These are phyloP conservation scores for Tarsius wallacei DNA, from an alignment of 2,797 vertebrate species.

Conservation along the genomic window DNA sequence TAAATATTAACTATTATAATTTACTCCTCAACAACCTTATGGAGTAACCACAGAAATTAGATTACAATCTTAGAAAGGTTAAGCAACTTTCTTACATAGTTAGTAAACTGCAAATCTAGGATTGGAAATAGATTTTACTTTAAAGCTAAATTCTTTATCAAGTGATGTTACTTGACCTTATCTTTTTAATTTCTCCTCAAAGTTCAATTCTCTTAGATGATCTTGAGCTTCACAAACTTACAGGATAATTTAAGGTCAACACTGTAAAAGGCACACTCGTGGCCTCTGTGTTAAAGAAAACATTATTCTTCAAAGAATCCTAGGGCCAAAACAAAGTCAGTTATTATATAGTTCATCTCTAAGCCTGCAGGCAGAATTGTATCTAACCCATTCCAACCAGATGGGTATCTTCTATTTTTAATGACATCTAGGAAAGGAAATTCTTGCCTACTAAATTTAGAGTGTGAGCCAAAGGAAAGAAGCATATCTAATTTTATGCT, in stretches of 20 bases:
- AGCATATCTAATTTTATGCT: conserved; percentile 77
- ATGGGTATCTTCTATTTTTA: conserved; percentile 85
- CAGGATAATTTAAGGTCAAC: conserved; percentile 59
- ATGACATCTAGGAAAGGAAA: conserved; percentile 82
- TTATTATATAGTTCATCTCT: conserved; percentile 7
- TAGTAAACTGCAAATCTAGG: neutral
- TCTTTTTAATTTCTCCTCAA: conserved; percentile 57
- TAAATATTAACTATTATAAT: neutral
- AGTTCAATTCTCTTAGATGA: conserved; percentile 43
- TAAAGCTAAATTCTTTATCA: conserved; percentile 44
- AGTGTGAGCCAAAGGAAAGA: conserved; percentile 72
- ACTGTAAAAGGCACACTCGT: neutral
- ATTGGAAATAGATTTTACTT: neutral
- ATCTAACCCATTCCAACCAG: conserved; percentile 71
- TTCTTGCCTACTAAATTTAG: conserved; percentile 80
- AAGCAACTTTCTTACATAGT: conserved; percentile 36
- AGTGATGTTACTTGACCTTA: neutral
- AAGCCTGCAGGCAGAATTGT: conserved; percentile 64
- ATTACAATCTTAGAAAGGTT: neutral
- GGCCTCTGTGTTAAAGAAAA: conserved; percentile 31
- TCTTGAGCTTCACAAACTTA: conserved; percentile 1
- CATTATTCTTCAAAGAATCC: conserved; percentile 67
- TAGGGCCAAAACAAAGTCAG: conserved; percentile 21
- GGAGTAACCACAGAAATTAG: conserved; percentile 20
- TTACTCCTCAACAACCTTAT: conserved; percentile 28